Base-by-base conservation (phyloP, 2,113 vertebrate species). In the Azemiops feae region DNA sequence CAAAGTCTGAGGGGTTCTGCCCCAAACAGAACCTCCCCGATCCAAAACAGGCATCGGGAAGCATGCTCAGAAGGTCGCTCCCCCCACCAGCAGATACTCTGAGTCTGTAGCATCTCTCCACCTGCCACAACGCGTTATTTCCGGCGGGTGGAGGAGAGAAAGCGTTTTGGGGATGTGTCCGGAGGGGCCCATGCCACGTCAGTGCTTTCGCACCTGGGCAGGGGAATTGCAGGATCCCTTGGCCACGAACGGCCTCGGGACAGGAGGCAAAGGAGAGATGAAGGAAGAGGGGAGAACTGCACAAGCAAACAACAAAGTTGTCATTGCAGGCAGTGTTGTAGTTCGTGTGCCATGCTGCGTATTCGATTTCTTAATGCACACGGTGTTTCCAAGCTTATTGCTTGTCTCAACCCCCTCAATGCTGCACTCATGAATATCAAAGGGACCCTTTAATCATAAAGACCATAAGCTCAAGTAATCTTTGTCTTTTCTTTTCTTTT, bases 111-210 rank as follows among this genome's bases (percentile, higher is more conserved):
- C 94, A 96, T 93, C 95, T 97, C 97, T 98, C 97, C 98, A 98
- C 97, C 98, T 98, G 98, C 98, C 98, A 98, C 97, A 97, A 97
- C 96, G 93, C 97, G 98, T 98, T 98, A 98, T 96, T 98, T 98
- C 98, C 98, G 98, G 97, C 96, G 97, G 96, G 97, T 97, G 96
- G 97, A 95, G 97, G 89, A 98, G 98, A 96, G 96, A 92, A 94
- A 93, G 96, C 90, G 53, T 96, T 53, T 95, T 94, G 94, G 97
- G 97, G 96, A 96, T 90, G 94, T 96, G 97, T 97, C 96, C 16
- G 93, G 95, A 91, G 92, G 94, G 96, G 92, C 97, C 8, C 47
- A 91, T 95, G 18, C 88, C 39, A 3, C 95, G 86, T 94, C 47
- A 23, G 97, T 30, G 95, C 96, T 96, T 92, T 60, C 87, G 97